Evolutionary conservation across 2,888 invertebrate genomes (phyloP).

Genomic region (Leptura quadrifasciata): DNA sequence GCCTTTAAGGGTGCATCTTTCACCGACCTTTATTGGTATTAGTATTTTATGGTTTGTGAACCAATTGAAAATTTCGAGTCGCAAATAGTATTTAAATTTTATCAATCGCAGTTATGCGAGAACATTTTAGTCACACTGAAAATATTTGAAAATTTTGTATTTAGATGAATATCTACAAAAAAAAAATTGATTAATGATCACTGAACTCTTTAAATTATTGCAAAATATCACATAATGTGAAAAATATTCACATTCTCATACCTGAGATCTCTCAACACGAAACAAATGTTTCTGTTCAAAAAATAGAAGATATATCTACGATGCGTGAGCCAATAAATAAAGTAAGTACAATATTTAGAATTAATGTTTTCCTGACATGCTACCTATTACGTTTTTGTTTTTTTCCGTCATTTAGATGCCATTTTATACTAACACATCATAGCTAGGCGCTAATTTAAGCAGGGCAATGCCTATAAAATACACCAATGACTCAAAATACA

Average conservation of each 20-base stretch:
- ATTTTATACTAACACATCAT: conserved; percentile 30
- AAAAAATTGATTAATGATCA: neutral
- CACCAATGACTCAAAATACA: neutral
- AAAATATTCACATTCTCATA: neutral
- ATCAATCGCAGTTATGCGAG: neutral
- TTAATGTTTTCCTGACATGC: conserved; percentile 34
- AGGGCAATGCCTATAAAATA: neutral
- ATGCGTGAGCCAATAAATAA: conserved; percentile 21
- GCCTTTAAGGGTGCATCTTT: neutral
- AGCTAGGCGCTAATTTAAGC: conserved; percentile 26
- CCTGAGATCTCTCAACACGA: conserved; percentile 17
- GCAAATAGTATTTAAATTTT: no score
- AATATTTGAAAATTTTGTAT: neutral
- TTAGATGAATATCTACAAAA: neutral
- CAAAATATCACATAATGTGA: conserved; percentile 30
- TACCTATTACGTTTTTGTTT: conserved; percentile 30
- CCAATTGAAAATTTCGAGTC: neutral
- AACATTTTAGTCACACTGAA: neutral
- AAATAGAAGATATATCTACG: conserved; percentile 24
- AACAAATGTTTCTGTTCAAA: conserved; percentile 22
- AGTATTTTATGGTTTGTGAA: neutral
- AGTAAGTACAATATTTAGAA: conserved; percentile 40
- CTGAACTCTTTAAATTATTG: conserved; percentile 1
- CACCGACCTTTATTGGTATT: neutral
- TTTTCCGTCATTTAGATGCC: conserved; percentile 31